Evolutionary conservation across 2,888 invertebrate genomes (phyloP), one percentile per base, ranked within the genome.

Genomic region (Thymelicus lineola): DNA sequence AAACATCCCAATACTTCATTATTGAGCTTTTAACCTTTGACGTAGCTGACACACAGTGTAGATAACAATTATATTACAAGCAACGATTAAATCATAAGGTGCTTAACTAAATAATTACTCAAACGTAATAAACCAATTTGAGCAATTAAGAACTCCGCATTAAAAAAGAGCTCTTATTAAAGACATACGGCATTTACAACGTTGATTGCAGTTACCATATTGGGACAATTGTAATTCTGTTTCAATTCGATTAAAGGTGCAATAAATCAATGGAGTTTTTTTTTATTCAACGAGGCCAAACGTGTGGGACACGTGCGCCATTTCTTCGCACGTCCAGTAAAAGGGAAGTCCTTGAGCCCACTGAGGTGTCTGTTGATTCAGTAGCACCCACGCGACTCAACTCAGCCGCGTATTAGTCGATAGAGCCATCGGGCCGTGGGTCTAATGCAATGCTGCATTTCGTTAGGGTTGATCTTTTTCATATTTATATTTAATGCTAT

Each of bases 341-440:
- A 88, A 92, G 90, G 90, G 82, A 87, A 88, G 87, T 89, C 93
- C 93, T 92, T 93, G 92, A 73, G 77, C 90, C 90, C 87, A 89
- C 89, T 76, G 75, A 73, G 63, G 74, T 77, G 59, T 75, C 76
- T 77, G 63, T 81, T 87, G 90, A 90, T 84, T 92, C 91, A 91
- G 83, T 83, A 82, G 82, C 87, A 77, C 92, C 91, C 88, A 92
- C 92, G 85, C 85, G 77, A 53, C 42, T n/a, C 28, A 48, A 58
- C 66, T 20, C 46, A 36, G 60, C 59, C 46, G 57, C 57, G 14
- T 48, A 53, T 55, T 60, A 59, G 61, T 66, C 66, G 55, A 60
- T 28, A 55, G 53, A 62, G 48, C 28, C 28, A 48, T 50, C 50
- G 17, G 9, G 20, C 15, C 42, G 50, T 45, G 45, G 64, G 48